Percentiles rank a stretch among this genome's conserved stretches.
Conservation (phyloP, 2,113 vertebrate species). For the Meles meles region DNA sequence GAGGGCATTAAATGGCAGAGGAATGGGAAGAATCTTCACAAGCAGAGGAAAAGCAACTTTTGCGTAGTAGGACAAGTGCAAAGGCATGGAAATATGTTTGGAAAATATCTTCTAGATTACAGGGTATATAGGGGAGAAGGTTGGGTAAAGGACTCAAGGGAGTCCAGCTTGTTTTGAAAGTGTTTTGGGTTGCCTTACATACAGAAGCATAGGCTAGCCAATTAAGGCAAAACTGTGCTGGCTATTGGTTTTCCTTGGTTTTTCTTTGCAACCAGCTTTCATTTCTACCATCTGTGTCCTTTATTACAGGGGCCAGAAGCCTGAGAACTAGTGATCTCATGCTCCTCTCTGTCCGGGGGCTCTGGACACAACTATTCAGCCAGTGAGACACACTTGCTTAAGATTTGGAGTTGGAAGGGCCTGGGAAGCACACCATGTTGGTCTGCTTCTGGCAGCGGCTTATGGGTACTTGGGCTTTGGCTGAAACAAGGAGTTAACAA, state of each 20-base stretch:
- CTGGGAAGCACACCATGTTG: neutral
- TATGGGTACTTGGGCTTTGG: neutral
- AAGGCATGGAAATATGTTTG: neutral
- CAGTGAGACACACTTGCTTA: neutral
- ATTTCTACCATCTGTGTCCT: neutral
- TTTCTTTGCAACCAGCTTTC: neutral
- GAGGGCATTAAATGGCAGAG: neutral
- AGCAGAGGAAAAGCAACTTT: neutral
- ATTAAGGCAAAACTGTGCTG: neutral
- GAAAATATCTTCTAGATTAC: neutral
- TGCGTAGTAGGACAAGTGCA: neutral
- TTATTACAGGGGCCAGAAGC: neutral
- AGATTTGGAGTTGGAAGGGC: neutral
- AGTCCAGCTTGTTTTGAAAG: neutral
- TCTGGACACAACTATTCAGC: neutral
- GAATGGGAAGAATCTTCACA: neutral
- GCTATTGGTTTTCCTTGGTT: neutral
- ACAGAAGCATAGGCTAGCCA: neutral
- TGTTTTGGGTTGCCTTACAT: neutral
- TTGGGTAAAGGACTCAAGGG: neutral
- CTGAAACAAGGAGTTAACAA: neutral
- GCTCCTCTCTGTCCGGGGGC: neutral
- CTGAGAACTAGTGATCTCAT: neutral
- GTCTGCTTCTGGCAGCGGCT: neutral
- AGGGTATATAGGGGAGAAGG: neutral